phyloP scores from a whole-genome alignment of 2,888 invertebrate species.

The Microctonus aethiopoides region DNA sequence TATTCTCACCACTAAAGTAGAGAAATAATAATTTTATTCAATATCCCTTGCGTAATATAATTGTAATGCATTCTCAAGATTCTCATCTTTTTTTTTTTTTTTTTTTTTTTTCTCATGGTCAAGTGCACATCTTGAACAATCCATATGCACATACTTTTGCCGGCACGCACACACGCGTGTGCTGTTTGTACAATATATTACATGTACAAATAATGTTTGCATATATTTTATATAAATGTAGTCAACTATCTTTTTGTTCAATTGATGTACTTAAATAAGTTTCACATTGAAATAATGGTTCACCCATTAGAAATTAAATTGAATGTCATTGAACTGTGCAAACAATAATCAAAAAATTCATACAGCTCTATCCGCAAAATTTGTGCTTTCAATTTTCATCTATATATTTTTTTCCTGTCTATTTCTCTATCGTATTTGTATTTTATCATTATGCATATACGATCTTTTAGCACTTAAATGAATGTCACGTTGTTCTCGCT shows the following conservation, averaged over 20 bases:
- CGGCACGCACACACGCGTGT: background rate
- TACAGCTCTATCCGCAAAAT: too few species aligned
- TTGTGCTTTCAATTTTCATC: too few species aligned
- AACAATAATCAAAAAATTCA: too few species aligned
- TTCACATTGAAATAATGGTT: too few species aligned
- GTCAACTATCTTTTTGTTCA: background rate
- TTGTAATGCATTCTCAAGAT: background rate
- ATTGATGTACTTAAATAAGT: too few species aligned
- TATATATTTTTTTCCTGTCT: too few species aligned
- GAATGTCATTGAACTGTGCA: too few species aligned
- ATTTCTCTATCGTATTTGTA: background rate
- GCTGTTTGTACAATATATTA: background rate
- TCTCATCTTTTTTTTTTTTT: background rate
- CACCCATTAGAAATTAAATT: too few species aligned
- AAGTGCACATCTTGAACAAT: background rate
- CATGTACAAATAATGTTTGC: background rate
- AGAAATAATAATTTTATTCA: too few species aligned
- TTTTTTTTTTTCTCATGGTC: background rate
- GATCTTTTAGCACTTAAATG: constrained; percentile 45
- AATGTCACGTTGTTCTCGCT: constrained; percentile 53
- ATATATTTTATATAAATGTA: background rate
- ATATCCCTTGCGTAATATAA: background rate
- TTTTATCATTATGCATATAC: background rate
- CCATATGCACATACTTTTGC: background rate
- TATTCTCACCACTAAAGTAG: background rate